phyloP scores from a whole-genome alignment of 2,888 invertebrate species.

The Coelogynopora nodosa region DNA sequence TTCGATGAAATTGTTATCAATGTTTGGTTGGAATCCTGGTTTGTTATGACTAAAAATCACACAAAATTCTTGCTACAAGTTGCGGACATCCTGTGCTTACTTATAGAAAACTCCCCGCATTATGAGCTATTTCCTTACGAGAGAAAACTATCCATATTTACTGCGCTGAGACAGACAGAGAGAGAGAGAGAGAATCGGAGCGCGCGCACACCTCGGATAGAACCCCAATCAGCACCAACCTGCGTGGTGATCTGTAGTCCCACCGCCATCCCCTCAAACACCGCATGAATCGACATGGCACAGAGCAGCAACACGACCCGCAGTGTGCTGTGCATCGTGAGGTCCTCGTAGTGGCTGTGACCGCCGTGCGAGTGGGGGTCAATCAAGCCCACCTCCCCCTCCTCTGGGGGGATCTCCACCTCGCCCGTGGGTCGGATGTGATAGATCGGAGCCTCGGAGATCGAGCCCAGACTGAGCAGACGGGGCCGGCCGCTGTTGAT shows the following conservation, averaged over 20 bases:
- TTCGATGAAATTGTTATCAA: too few species aligned
- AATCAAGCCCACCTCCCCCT: neutral
- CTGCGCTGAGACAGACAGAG: too few species aligned
- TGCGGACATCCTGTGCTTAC: too few species aligned
- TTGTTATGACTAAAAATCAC: too few species aligned
- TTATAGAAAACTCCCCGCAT: too few species aligned
- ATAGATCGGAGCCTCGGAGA: neutral
- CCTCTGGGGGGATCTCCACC: neutral
- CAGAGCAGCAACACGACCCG: conserved; percentile 52
- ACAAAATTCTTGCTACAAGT: too few species aligned
- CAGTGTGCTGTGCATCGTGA: conserved; percentile 21
- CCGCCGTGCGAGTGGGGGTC: neutral
- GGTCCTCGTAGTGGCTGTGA: neutral
- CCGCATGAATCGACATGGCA: conserved; percentile 57
- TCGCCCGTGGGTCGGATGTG: neutral
- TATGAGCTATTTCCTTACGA: too few species aligned
- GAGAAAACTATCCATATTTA: too few species aligned
- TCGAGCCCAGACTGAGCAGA: neutral
- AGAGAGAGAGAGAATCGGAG: too few species aligned
- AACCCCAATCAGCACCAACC: too few species aligned
- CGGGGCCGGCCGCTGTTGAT: neutral
- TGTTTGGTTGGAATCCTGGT: too few species aligned
- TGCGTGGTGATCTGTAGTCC: conserved; percentile 54
- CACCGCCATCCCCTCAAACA: conserved; percentile 65
- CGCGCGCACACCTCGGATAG: too few species aligned